Evolutionary conservation across 2,888 invertebrate genomes (phyloP).

Genomic region (Crossocerus cetratus): DNA sequence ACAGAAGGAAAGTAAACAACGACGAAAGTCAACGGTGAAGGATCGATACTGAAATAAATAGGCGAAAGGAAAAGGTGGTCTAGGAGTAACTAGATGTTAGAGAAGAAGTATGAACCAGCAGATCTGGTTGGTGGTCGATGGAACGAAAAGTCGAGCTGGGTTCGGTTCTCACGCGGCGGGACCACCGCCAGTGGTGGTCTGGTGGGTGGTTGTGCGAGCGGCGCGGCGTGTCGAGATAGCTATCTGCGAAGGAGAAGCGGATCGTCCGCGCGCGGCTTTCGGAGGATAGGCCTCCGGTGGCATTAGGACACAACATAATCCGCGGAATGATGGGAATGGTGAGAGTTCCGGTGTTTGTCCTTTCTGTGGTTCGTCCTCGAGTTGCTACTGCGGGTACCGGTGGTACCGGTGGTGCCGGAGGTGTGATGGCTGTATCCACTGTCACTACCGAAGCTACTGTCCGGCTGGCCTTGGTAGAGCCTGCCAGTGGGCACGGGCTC

Average conservation of each 20-base stretch:
- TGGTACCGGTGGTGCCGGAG: constrained; percentile 82
- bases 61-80: neutral
- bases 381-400: constrained; percentile 70
- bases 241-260: neutral
- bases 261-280: neutral
- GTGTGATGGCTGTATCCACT: constrained; percentile 92
- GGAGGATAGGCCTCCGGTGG: neutral
- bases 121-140: neutral
- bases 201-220: too few species aligned
- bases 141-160: neutral
- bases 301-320: constrained; percentile 71
- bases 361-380: constrained; percentile 69
- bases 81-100: neutral
- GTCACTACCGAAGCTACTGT: constrained; percentile 89
- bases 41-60: neutral
- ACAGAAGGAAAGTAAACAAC: neutral
- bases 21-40: too few species aligned
- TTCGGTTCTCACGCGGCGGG: neutral
- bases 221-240: too few species aligned
- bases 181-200: too few species aligned
- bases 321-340: constrained; percentile 70
- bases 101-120: neutral
- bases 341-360: constrained; percentile 71
- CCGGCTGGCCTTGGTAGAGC: constrained; percentile 72
- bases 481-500: constrained; percentile 66